phyloP scores from a whole-genome alignment of 2,888 invertebrate species.

The Sinohyriopsis cumingii region DNA sequence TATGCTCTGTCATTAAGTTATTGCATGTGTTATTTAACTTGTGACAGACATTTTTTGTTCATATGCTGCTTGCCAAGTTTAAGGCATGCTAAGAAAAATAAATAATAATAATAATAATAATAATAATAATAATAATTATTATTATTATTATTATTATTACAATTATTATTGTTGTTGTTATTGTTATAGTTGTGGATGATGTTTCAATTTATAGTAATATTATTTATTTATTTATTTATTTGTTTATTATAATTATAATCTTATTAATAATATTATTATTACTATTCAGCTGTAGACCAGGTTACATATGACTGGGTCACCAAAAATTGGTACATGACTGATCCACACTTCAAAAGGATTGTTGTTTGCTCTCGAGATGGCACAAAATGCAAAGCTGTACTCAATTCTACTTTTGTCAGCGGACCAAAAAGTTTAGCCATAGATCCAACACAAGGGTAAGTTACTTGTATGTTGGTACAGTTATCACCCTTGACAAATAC shows the following conservation, averaged over 20 bases:
- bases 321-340: constrained; percentile 89
- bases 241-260: constrained; percentile 11
- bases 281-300: constrained; percentile 81
- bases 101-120: too few relatives aligned
- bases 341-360: constrained; percentile 80
- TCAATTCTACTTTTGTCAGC: constrained; percentile 78
- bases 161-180: too few relatives aligned
- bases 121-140: too few relatives aligned
- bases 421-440: constrained; percentile 77
- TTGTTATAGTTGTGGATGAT: too few relatives aligned
- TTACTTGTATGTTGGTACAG: constrained; percentile 4
- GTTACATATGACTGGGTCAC: constrained; percentile 89
- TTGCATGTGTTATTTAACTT: too few relatives aligned
- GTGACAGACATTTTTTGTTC: too few relatives aligned
- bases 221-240: constrained; percentile 14
- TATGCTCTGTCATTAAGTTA: too few relatives aligned
- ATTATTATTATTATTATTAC: too few relatives aligned
- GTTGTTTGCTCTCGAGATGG: constrained; percentile 81
- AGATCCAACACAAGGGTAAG: constrained; percentile 83
- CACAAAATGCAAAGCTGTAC: constrained; percentile 80
- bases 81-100: too few relatives aligned
- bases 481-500: background rate
- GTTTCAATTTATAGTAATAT: background rate
- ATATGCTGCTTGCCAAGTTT: too few relatives aligned
- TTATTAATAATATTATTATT: constrained; percentile 2